Evolutionary conservation across 30 jellyfish, hydroid and myxozoan species (phyloP), one percentile per base, ranked within the genome.

Genomic region (Turritopsis dohrnii): DNA sequence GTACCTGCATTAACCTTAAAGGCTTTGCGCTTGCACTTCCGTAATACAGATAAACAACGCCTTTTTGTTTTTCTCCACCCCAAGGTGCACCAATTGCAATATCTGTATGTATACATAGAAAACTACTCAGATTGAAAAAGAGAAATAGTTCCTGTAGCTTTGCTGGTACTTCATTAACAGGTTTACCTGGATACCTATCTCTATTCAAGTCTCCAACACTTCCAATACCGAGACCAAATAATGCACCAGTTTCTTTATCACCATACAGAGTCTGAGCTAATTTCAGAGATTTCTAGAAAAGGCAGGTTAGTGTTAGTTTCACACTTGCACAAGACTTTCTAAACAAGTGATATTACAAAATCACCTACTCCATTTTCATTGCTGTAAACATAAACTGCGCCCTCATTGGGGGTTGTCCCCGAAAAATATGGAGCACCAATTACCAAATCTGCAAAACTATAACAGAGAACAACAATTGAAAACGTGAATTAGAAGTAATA

Each of bases 11-110:
- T 29, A 77, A 30, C 53, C 18, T 28, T 28, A 77, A 77, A 77
- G 85, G 85, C 18, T 25, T 24, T n/a, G 87, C 89, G 30, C 65
- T 81, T 27, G 90, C 77, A 25, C 88, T 75, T 1, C 96, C 96
- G 23, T 81, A 53, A 53, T 84, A 89, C 22, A 89, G 54, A 54
- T 85, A 85, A 24, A 89, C 95, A 20, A 71, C 94, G 16, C 96
- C 96, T 74, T 66, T 81, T 65, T 86, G 86, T 22, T 83, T 85
- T 7, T 54, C 87, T 54, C 94, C 97, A 52, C 94, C 97, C 65
- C 80, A 85, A 19, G 97, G 97, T 53, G 97, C 97, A 22, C 97
- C 97, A 73, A 90, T 79, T 21, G 88, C 97, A 66, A 90, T 74
- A 83, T 90, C 97, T 90, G 71, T 0, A 53, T 23, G 19, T 53